Conservation (phyloP, 2,113 vertebrate species). For the Syngnathus scovelli region DNA sequence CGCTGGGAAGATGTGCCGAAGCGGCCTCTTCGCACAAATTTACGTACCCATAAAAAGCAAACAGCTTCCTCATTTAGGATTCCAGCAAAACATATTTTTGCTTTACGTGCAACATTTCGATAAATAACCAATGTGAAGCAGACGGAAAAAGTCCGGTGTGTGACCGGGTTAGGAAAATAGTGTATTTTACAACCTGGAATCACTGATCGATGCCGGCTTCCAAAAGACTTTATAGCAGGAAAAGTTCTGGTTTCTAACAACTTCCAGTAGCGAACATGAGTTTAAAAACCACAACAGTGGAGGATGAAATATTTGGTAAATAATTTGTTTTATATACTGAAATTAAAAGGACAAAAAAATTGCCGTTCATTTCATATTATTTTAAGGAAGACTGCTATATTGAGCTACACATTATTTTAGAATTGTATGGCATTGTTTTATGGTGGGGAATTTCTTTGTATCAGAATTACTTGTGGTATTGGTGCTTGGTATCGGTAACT, state of each 20-base stretch:
- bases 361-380: too few relatives aligned
- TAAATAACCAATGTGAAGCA: neutral
- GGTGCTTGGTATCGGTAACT: too few relatives aligned
- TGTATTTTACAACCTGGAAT: constrained; percentile 3
- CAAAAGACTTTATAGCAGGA: constrained; percentile 4
- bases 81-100: neutral
- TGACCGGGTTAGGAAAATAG: constrained; percentile 2
- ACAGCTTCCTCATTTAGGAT: neutral
- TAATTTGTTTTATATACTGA: too few relatives aligned
- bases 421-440: too few relatives aligned
- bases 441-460: too few relatives aligned
- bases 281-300: neutral
- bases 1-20: neutral
- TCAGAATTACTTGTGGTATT: too few relatives aligned
- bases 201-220: neutral
- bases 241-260: constrained; percentile 6
- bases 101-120: constrained; percentile 3
- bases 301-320: neutral
- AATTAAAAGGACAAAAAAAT: too few relatives aligned
- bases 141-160: neutral
- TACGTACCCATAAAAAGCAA: neutral
- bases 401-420: too few relatives aligned
- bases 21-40: neutral
- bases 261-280: neutral
- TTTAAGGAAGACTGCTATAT: too few relatives aligned